Base-by-base conservation (phyloP, 2,888 invertebrate genomes). In the Empis livida region DNA sequence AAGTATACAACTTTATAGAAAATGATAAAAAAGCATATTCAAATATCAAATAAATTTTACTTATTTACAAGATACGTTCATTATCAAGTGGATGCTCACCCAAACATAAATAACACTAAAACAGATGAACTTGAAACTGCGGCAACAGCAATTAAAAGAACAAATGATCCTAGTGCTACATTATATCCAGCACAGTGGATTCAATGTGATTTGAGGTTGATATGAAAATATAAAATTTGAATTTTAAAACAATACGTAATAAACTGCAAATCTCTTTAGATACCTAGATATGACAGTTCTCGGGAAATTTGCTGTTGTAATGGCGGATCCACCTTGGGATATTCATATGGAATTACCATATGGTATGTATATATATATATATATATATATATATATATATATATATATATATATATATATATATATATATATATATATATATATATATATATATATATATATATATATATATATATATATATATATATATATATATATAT, bases 291-390 rank as follows among this genome's bases (percentile, higher is more conserved):
- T 68, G 67, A 68, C 68, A 3, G 65, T 70, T 16, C 52, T 65
- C 76, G 86, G 88, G n/a, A 96, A 97, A 72, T 97, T 95, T 72
- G 90, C 95, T 1, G 95, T 97, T 4, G 91, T 97, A 55, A 97
- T 97, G 97, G 96, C 96, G 31, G 94, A 95, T 68, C 95, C 95
- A 0, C 97, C 96, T 0, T 97, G 96, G 97, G 97, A 97, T 63
- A 97, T 97, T 55, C 96, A 97, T 67, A 97, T 97, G 96, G 96
- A 97, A 69, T 73, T 97, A 42, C 96, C 96, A 0, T 97, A 97
- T 65, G 97, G 95, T 57, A 49, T 13, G 20, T 46, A 3, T 1
- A 11, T 17, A 10, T n/a, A n/a, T 16, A 15, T 30, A 10, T 30
- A 23, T n/a, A n/a, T n/a, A n/a, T n/a, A n/a, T n/a, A n/a, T n/a